A percentile compares a stretch with the other conserved stretches of the same genome.
Conservation (phyloP, 2,888 invertebrate species). For the Orthosia gracilis region DNA sequence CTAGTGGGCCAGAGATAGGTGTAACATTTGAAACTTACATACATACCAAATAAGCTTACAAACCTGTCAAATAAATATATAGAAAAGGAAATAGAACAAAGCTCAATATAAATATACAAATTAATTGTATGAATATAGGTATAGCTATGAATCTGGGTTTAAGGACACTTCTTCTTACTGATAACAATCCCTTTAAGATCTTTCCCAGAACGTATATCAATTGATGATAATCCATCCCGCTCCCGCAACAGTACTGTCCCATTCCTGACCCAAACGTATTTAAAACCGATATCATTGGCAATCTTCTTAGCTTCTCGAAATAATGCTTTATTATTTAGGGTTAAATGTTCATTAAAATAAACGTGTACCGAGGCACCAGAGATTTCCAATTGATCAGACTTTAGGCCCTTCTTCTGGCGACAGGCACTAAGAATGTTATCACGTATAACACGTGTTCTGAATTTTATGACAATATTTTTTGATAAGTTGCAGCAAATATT, state of each 20-base stretch:
- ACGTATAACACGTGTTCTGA: not conserved
- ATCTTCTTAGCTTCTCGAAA: constrained; percentile 6
- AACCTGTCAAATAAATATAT: no score
- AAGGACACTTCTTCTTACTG: no score
- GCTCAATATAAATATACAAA: no score
- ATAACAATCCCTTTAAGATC: no score
- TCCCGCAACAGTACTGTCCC: constrained; percentile 5
- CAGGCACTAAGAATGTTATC: constrained; percentile 3
- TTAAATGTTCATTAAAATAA: constrained; percentile 7
- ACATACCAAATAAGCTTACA: no score
- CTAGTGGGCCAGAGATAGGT: no score
- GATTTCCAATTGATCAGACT: constrained; percentile 3
- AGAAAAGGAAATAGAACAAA: no score
- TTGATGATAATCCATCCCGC: not conserved
- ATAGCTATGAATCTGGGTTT: no score
- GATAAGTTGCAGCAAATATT: no score
- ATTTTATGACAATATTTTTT: not conserved
- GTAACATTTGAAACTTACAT: no score
- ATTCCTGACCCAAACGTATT: constrained; percentile 4
- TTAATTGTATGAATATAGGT: no score
- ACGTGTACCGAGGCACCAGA: not conserved
- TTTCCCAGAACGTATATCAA: not conserved
- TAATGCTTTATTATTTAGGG: constrained; percentile 6
- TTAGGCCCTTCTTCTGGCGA: constrained; percentile 1
- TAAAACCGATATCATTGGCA: no score